A percentile compares a stretch with the other conserved stretches of the same genome.
These are phyloP conservation scores for Myripristis jacobus DNA, from an alignment of 2,797 vertebrate genomes.

Conservation along the genomic window DNA sequence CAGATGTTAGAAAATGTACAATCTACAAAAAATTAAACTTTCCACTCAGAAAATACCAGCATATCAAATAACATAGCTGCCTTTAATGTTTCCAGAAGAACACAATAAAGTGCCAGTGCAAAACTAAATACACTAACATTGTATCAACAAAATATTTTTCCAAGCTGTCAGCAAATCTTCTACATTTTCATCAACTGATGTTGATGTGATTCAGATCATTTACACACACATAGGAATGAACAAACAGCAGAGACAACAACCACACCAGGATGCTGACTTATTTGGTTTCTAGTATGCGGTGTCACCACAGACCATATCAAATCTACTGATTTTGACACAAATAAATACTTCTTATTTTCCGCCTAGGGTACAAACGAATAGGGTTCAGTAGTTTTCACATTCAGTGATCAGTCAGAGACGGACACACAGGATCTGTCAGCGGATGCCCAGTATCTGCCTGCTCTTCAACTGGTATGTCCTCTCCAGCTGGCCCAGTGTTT, in stretches of 20 bases:
- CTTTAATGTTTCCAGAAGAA: constrained; percentile 9
- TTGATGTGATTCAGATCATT: neutral
- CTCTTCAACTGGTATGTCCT: constrained; percentile 86
- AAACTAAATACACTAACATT: neutral
- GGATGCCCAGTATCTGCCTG: constrained; percentile 90
- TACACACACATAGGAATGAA: neutral
- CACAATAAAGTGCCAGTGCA: constrained; percentile 3
- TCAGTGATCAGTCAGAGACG: neutral
- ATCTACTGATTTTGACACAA: constrained; percentile 30
- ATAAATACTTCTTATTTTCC: constrained; percentile 39
- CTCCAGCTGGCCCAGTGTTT: constrained; percentile 86
- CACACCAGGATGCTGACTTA: neutral
- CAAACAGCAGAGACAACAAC: neutral
- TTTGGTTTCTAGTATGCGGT: neutral
- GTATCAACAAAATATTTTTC: neutral
- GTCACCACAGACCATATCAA: neutral
- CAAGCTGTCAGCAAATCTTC: neutral
- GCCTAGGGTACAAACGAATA: constrained; percentile 24
- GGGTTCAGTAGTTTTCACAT: constrained; percentile 21
- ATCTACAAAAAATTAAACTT: too few species aligned
- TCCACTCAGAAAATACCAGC: too few species aligned
- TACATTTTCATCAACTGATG: neutral
- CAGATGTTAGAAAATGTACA: too few species aligned
- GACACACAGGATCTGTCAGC: too few species aligned
- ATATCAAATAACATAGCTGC: constrained; percentile 10